A percentile compares a stretch with the other conserved stretches of the same genome.
Conservation (phyloP, 2,797 vertebrate genomes). For the Myiotriccus ornatus region DNA sequence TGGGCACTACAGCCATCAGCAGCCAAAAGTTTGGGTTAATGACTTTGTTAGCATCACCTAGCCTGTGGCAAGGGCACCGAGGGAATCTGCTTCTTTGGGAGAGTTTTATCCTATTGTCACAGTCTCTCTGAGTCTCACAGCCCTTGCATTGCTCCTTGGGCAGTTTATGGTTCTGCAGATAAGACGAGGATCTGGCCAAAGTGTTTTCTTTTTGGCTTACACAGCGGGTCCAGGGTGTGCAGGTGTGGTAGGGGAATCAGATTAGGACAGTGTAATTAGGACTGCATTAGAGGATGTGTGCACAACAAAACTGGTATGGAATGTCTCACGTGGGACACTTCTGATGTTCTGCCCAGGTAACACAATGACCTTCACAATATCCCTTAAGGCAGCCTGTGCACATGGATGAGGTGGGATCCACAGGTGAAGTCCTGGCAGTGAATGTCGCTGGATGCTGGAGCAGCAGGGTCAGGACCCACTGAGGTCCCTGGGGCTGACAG, state of each 20-base stretch:
- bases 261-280: background rate
- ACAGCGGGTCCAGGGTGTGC: background rate
- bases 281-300: background rate
- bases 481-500: background rate
- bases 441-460: background rate
- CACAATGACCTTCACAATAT: background rate
- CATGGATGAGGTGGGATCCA: background rate
- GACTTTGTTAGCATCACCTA: background rate
- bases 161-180: background rate
- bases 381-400: background rate
- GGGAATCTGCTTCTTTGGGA: background rate
- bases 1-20: background rate
- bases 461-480: accelerated
- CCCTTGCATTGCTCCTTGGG: accelerated
- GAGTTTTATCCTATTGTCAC: background rate
- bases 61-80: background rate
- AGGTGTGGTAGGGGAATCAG: background rate
- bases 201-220: background rate
- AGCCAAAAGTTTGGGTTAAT: background rate
- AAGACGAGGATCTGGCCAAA: background rate
- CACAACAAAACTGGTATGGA: background rate
- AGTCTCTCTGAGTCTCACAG: background rate
- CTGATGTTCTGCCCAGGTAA: background rate
- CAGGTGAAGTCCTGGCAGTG: background rate
- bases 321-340: background rate